phyloP scores from a whole-genome alignment of 2,113 vertebrate genomes.

The Shinisaurus crocodilurus region DNA sequence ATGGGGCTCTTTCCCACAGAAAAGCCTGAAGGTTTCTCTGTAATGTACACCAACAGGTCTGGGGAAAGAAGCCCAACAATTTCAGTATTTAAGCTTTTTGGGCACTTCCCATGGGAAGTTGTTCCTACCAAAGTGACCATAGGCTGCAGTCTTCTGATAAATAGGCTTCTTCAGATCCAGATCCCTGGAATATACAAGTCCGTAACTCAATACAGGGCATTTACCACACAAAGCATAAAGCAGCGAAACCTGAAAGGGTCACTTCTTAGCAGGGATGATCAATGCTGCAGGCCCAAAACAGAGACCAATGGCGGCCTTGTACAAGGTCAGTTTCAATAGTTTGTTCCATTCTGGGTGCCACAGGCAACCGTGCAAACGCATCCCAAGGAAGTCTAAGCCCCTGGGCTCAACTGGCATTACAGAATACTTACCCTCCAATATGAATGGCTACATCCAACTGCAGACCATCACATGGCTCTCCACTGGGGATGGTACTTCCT shows the following conservation, averaged over 20 bases:
- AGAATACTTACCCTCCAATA: slow-evolving; percentile 72
- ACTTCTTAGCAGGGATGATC: neutral
- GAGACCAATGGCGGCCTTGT: neutral
- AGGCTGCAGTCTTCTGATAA: slow-evolving; percentile 98
- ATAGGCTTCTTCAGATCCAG: slow-evolving; percentile 99
- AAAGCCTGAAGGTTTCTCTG: slow-evolving; percentile 95
- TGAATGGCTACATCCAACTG: slow-evolving; percentile 10
- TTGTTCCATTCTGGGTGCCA: neutral
- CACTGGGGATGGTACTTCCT: neutral
- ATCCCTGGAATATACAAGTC: slow-evolving; percentile 98
- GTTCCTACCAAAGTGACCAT: slow-evolving; percentile 98
- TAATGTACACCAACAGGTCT: slow-evolving; percentile 93
- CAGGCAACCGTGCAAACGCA: neutral
- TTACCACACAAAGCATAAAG: slow-evolving; percentile 68
- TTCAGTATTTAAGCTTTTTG: slow-evolving; percentile 96
- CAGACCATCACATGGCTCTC: slow-evolving; percentile 20
- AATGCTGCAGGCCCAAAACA: neutral
- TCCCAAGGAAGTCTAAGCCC: slow-evolving; percentile 58
- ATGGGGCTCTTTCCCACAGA: slow-evolving; percentile 82
- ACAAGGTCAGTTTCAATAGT: neutral
- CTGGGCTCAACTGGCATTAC: slow-evolving; percentile 45
- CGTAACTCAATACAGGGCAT: slow-evolving; percentile 82
- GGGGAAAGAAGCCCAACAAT: slow-evolving; percentile 90
- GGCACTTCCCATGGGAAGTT: slow-evolving; percentile 97
- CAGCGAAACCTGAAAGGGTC: slow-evolving; percentile 4